Percentiles rank a stretch among this genome's conserved stretches.
Evolutionary conservation across 2,888 invertebrate species (phyloP).

Genomic region (Lepetodrilus schrolli): DNA sequence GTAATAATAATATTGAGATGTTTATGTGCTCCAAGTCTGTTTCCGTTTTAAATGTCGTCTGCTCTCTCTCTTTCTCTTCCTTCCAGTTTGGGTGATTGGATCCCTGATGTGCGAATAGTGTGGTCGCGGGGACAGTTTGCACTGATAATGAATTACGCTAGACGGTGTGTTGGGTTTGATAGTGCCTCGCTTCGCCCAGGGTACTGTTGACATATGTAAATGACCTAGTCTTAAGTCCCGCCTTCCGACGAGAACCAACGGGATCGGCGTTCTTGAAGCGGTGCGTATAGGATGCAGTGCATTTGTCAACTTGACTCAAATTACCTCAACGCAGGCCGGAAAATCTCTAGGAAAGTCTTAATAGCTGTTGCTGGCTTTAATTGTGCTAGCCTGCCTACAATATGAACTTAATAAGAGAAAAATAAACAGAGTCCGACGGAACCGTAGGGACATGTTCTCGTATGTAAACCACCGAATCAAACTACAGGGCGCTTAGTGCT

Average conservation of each 20-base stretch:
- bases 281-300: not conserved
- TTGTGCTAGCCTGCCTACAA: conserved; percentile 31
- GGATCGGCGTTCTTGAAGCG: not conserved
- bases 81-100: not conserved
- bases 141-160: conserved; percentile 30
- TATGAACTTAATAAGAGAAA: conserved; percentile 32
- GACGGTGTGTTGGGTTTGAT: conserved; percentile 18
- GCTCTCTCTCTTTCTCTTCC: not conserved
- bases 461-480: not conserved
- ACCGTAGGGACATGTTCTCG: conserved; percentile 15
- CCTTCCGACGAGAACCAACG: conserved; percentile 11
- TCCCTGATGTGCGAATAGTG: not conserved
- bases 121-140: conserved; percentile 7
- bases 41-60: not conserved
- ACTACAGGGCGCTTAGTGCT: conserved; percentile 25
- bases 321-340: conserved; percentile 9
- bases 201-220: conserved; percentile 31
- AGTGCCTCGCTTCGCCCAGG: not conserved
- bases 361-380: conserved; percentile 31
- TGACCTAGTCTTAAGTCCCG: conserved; percentile 26
- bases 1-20: not conserved
- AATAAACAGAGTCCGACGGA: conserved; percentile 26
- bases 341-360: conserved; percentile 21
- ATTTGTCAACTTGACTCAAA: conserved; percentile 28
- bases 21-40: not conserved